Conservation (phyloP, 2,797 vertebrate species). For the Phyllotis vaccarum region DNA sequence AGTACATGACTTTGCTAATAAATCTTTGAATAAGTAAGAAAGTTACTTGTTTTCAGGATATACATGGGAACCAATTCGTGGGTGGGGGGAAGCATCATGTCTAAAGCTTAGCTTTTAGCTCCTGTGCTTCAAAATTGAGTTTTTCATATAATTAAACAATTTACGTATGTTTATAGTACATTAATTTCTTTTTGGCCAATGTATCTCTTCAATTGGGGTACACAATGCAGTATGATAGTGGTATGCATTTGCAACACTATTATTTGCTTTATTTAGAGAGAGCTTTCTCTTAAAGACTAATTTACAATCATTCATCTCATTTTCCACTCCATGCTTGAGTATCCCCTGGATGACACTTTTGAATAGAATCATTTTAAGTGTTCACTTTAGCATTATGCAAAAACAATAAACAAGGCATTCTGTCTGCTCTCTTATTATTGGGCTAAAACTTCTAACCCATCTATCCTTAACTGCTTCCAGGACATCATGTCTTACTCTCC, state of each 20-base stretch:
- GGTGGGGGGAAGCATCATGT: not conserved
- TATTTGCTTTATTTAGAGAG: constrained; percentile 13
- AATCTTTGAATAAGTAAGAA: not conserved
- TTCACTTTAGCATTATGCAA: not conserved
- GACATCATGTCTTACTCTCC: not conserved
- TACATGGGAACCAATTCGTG: not conserved
- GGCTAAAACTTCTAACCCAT: not conserved
- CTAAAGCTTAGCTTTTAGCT: not conserved
- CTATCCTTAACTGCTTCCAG: not conserved
- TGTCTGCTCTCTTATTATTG: not conserved
- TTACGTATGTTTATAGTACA: not conserved
- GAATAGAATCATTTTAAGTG: not conserved
- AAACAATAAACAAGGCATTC: not conserved
- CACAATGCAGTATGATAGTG: not conserved
- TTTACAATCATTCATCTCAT: not conserved
- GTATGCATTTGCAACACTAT: not conserved
- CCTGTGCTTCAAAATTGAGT: not conserved
- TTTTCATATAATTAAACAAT: not conserved
- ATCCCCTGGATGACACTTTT: constrained; percentile 19
- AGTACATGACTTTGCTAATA: not conserved
- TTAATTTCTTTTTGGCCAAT: not conserved
- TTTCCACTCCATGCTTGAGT: not conserved
- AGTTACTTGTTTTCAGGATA: not conserved
- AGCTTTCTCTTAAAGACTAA: not conserved
- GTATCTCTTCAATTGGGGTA: not conserved